Conservation (phyloP, 2,797 vertebrate species). For the Odontamblyopus lacepedii region DNA sequence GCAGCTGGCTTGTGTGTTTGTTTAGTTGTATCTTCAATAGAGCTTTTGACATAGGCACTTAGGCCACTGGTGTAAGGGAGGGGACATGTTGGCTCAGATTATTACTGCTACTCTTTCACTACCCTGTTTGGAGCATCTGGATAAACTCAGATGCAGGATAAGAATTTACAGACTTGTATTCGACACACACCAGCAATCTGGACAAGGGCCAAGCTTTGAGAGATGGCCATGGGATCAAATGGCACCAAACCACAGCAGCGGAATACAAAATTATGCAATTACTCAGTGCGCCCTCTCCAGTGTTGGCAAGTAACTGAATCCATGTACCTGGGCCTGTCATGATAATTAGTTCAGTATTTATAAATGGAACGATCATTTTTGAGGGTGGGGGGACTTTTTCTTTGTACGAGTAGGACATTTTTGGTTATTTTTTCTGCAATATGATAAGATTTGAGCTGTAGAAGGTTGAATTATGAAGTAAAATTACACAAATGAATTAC, state of each 20-base stretch:
- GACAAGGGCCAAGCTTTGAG: constrained; percentile 5
- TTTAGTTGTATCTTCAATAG: constrained; percentile 41
- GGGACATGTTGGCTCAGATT: constrained; percentile 42
- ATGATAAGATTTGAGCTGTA: too few relatives aligned
- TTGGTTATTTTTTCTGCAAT: too few relatives aligned
- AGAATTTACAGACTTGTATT: constrained; percentile 37
- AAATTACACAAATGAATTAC: too few relatives aligned
- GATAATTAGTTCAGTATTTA: too few relatives aligned
- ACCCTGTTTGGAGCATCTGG: constrained; percentile 55
- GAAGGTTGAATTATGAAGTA: too few relatives aligned
- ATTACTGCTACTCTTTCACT: constrained; percentile 61
- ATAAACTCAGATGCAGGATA: constrained; percentile 46
- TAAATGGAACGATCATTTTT: too few relatives aligned
- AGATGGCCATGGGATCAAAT: constrained; percentile 34
- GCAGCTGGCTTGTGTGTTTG: constrained; percentile 44
- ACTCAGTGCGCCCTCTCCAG: constrained; percentile 13
- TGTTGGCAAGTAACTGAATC: too few relatives aligned
- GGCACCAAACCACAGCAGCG: constrained; percentile 28
- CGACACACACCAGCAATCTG: constrained; percentile 42
- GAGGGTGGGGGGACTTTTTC: too few relatives aligned
- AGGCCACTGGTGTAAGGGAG: constrained; percentile 42
- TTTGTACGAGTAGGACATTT: too few relatives aligned
- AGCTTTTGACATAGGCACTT: constrained; percentile 23
- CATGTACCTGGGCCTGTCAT: too few relatives aligned
- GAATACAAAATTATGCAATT: constrained; percentile 23